phyloP scores from a whole-genome alignment of 35 echinoderm and acorn worm species.

The Apostichopus californicus region DNA sequence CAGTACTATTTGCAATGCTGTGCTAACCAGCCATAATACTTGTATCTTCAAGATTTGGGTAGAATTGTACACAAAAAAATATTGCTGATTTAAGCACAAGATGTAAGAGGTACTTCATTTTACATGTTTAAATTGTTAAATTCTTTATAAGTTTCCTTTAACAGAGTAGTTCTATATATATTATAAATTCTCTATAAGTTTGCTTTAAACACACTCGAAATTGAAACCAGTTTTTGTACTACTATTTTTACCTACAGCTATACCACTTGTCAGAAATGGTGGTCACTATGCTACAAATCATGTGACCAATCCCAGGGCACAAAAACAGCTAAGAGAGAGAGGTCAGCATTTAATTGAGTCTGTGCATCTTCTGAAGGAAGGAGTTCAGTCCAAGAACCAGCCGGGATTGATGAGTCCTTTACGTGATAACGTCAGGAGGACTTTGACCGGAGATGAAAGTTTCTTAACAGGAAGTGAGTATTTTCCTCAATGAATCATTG shows the following conservation, averaged over 20 bases:
- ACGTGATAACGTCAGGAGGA: slow-evolving; percentile 58
- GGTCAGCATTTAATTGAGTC: slow-evolving; percentile 75
- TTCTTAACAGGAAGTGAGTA: not conserved
- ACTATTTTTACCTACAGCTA: slow-evolving; percentile 56
- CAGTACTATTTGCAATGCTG: no score
- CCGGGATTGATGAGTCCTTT: slow-evolving; percentile 79
- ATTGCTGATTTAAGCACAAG: no score
- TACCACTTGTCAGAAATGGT: slow-evolving; percentile 79
- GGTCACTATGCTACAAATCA: slow-evolving; percentile 63
- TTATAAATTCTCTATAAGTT: no score
- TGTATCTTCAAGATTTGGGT: no score
- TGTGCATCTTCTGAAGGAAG: slow-evolving; percentile 59
- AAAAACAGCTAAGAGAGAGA: slow-evolving; percentile 68
- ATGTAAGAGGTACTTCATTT: no score
- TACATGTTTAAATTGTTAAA: no score
- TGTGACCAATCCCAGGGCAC: slow-evolving; percentile 63
- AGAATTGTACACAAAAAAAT: no score
- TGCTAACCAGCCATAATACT: no score
- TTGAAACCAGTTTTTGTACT: not conserved
- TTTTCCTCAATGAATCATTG: not conserved
- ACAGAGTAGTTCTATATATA: no score
- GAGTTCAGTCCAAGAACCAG: slow-evolving; percentile 66
- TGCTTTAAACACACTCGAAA: no score
- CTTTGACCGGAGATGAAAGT: not conserved
- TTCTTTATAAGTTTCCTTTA: no score